phyloP scores from a whole-genome alignment of 2,113 vertebrate species.

The Turdus rufiventris region DNA sequence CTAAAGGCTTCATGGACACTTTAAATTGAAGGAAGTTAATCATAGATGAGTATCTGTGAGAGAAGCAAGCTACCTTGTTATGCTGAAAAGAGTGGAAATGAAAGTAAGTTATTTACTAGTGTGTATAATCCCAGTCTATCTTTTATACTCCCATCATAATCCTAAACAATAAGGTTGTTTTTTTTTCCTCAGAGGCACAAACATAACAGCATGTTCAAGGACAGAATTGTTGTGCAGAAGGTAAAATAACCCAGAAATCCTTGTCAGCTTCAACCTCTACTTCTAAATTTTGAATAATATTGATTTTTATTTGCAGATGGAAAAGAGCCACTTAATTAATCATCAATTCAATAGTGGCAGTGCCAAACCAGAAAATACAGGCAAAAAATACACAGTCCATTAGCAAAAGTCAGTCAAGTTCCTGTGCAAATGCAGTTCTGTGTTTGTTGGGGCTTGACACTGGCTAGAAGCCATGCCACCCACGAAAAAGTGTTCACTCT shows the following conservation, averaged over 20 bases:
- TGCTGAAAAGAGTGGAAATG: background rate
- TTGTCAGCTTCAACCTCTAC: background rate
- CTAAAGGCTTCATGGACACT: background rate
- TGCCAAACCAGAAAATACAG: background rate
- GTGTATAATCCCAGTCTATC: background rate
- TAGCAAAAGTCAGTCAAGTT: background rate
- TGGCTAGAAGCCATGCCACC: background rate
- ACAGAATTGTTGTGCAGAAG: background rate
- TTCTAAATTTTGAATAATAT: background rate
- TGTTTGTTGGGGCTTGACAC: background rate
- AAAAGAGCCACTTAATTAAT: background rate
- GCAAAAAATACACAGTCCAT: background rate
- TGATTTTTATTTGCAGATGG: constrained; percentile 5
- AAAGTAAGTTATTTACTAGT: background rate
- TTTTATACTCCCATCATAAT: constrained; percentile 6
- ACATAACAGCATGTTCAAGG: background rate
- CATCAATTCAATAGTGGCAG: background rate
- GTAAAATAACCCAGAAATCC: background rate
- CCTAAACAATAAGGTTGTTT: constrained; percentile 7
- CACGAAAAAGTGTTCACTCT: background rate
- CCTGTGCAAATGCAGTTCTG: background rate
- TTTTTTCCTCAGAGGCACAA: background rate
- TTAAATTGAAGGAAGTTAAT: constrained; percentile 10
- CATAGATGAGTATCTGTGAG: background rate
- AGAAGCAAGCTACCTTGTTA: background rate